Percentiles rank a stretch among this genome's conserved stretches.
Conservation (phyloP, 2,888 invertebrate species). For the Drosophila cracens region DNA sequence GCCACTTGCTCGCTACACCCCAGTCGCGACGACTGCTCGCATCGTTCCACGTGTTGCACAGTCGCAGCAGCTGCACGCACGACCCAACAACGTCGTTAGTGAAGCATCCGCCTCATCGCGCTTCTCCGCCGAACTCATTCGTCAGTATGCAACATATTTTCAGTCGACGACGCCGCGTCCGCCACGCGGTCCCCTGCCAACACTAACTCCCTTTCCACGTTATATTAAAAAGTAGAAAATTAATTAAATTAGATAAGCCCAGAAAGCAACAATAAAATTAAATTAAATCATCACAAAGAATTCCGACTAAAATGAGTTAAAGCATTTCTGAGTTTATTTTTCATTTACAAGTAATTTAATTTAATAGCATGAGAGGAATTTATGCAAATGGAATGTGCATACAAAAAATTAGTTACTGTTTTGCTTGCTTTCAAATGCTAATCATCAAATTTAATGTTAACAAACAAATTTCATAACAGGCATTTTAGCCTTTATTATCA, state of each 20-base stretch:
- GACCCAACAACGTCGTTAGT: constrained; percentile 26
- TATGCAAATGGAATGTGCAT: constrained; percentile 5
- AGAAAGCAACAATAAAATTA: constrained; percentile 45
- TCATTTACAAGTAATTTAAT: constrained; percentile 34
- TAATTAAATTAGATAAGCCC: constrained; percentile 56
- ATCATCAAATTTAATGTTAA: neutral
- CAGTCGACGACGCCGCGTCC: constrained; percentile 69
- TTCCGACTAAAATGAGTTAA: constrained; percentile 21
- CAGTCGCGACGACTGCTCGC: constrained; percentile 10
- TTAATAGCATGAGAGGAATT: constrained; percentile 19
- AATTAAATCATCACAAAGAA: constrained; percentile 43
- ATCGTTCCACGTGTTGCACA: constrained; percentile 28
- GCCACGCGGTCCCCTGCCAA: constrained; percentile 72
- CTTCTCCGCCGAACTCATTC: constrained; percentile 41
- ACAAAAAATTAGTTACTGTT: neutral
- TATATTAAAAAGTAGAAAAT: constrained; percentile 58
- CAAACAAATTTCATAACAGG: neutral
- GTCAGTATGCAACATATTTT: constrained; percentile 67
- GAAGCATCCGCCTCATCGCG: constrained; percentile 17
- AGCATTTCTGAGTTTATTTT: constrained; percentile 19
- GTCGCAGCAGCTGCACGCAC: constrained; percentile 20
- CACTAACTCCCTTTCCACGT: constrained; percentile 76
- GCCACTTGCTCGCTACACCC: constrained; percentile 22
- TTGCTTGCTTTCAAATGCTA: neutral
- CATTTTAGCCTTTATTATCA: no score